Base-by-base conservation (phyloP, 2,797 vertebrate genomes). In the Leptoclinus maculatus region DNA sequence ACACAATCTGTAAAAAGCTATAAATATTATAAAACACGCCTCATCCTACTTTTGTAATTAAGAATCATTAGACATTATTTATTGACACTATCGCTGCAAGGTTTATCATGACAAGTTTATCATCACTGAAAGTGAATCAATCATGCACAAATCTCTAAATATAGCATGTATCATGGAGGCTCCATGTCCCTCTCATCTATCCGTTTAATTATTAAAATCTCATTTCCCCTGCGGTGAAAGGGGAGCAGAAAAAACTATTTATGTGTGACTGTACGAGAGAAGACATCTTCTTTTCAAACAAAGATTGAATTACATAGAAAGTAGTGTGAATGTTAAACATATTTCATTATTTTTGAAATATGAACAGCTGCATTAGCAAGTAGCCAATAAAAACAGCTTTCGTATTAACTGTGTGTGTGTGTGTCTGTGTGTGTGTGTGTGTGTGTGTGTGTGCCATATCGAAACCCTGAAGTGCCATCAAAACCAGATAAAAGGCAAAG, bases 171-270 rank as follows among this genome's bases (percentile, higher is more conserved):
- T 74, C 32, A 73, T 39, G 7, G 72, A 25, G 73, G 41, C 65
- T 79, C 59, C 7, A 39, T 32, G 65, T 66, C 27, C 56, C 17
- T 79, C 47, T 39, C 62, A 72, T 82, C 56, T 62, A 76, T 71
- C 39, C 19, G 27, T 36, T 87, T 49, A 83, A 85, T 81, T 87
- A 85, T 88, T 84, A 51, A 85, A 89, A 87, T 80, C 54, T 54
- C 3, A 82, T 83, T 84, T 76, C 67, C 64, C 47, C 43, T 45
- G 36, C 53, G 60, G 62, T 57, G 19, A 74, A 36, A 76, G 43
- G 36, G 43, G 49, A 56, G 41, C 1, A 16, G 38, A 3, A 39
- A 83, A 69, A 83, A 66, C 60, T 2, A 78, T 81, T 54, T 76
- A 2, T 79, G 32, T 57, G n/a, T 5, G 23, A 60, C 49, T 58